Evolutionary conservation across 1,140 invertebrate genomes (phyloP).

Genomic region (Ips typographus): DNA sequence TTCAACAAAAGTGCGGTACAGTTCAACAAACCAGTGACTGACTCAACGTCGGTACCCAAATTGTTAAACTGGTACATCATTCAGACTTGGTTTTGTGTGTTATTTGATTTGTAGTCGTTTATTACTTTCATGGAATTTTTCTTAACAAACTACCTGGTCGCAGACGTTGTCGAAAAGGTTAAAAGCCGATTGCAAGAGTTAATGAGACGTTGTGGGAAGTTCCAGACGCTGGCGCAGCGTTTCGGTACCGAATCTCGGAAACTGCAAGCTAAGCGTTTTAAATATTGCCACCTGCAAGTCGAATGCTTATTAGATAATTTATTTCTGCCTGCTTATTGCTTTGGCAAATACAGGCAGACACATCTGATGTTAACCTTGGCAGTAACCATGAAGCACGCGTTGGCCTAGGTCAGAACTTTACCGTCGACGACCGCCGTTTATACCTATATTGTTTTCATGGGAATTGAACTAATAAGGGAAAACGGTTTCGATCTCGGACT

Average conservation of each 20-base stretch:
- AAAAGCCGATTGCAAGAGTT: no score
- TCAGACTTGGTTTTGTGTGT: no score
- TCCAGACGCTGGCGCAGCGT: no score
- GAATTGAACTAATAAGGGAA: slow-evolving; percentile 19
- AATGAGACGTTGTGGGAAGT: no score
- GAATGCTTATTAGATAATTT: neutral
- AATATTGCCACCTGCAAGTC: neutral
- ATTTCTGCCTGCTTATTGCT: slow-evolving; percentile 4
- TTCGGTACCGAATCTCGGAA: neutral
- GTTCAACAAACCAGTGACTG: neutral
- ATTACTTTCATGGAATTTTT: neutral
- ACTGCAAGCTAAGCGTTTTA: neutral
- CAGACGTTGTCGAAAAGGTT: neutral
- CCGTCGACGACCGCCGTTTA: slow-evolving; percentile 12
- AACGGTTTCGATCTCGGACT: slow-evolving; percentile 17
- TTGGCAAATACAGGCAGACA: slow-evolving; percentile 8
- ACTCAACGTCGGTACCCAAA: neutral
- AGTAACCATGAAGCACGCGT: slow-evolving; percentile 20
- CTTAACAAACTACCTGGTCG: neutral
- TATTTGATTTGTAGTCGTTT: neutral
- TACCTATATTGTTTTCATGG: slow-evolving; percentile 17
- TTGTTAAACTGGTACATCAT: neutral
- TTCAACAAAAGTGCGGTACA: neutral
- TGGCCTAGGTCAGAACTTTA: slow-evolving; percentile 13
- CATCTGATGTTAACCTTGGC: slow-evolving; percentile 15